These are phyloP conservation scores for Stigmatopora argus DNA, from an alignment of 2,113 vertebrate genomes.

Conservation along the genomic window DNA sequence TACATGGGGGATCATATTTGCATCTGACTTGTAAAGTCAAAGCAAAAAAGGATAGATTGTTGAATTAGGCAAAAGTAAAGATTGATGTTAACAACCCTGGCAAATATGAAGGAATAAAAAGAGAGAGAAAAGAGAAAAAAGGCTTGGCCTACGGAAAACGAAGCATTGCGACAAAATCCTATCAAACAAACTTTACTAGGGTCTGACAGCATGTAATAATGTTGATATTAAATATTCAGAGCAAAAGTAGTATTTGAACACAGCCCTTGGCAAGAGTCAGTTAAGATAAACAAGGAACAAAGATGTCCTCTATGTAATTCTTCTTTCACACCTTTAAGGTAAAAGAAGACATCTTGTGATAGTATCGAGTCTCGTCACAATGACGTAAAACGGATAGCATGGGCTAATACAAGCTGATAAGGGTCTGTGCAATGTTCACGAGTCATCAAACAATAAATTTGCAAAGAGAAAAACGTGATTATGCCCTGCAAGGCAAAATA, in stretches of 20 bases:
- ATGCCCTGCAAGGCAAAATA: not conserved
- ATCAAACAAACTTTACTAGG: not conserved
- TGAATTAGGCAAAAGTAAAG: too few species aligned
- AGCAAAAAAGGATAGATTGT: too few species aligned
- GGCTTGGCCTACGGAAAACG: too few species aligned
- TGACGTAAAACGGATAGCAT: slow-evolving; percentile 54
- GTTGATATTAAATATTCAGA: not conserved
- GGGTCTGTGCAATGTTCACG: slow-evolving; percentile 17
- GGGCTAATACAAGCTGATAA: slow-evolving; percentile 43
- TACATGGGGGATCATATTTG: too few species aligned
- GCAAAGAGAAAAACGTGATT: not conserved
- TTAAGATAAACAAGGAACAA: slow-evolving; percentile 45
- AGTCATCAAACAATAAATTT: not conserved
- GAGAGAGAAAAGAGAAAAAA: too few species aligned
- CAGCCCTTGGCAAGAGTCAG: not conserved
- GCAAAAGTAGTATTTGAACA: not conserved
- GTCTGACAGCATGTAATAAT: not conserved
- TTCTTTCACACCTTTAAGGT: slow-evolving; percentile 38
- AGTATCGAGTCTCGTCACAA: slow-evolving; percentile 1
- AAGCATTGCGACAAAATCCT: not conserved
- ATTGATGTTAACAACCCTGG: too few species aligned
- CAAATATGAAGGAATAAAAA: too few species aligned
- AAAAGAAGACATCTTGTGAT: slow-evolving; percentile 46
- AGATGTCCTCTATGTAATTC: slow-evolving; percentile 18
- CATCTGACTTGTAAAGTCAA: too few species aligned